Conservation (phyloP, 2,888 invertebrate species). For the Phengaris alcon region DNA sequence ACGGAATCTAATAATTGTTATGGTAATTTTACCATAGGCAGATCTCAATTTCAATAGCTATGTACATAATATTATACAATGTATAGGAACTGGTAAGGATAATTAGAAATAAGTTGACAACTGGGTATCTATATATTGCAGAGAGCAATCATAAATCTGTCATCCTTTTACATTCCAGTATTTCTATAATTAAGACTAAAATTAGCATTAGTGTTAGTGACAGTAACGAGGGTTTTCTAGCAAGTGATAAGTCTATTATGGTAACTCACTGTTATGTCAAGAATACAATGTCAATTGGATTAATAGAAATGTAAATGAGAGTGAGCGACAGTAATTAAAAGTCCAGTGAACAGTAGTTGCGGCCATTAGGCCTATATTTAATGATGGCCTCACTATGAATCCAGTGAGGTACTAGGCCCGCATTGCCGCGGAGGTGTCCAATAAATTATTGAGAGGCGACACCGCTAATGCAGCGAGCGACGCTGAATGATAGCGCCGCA, state of each 20-base stretch:
- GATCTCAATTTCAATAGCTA: conserved; percentile 1
- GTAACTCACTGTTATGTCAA: background rate
- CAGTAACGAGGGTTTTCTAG: background rate
- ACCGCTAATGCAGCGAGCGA: conserved; percentile 72
- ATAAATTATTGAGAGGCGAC: conserved; percentile 73
- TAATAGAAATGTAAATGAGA: conserved; percentile 23
- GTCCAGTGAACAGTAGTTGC: conserved; percentile 27
- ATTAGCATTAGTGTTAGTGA: background rate
- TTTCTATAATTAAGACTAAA: background rate
- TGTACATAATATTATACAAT: conserved; percentile 2
- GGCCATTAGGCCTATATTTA: conserved; percentile 38
- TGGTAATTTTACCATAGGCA: background rate
- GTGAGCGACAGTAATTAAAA: conserved; percentile 23
- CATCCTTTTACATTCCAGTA: background rate
- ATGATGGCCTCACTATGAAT: conserved; percentile 50
- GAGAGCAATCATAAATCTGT: background rate
- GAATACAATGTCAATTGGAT: conserved; percentile 16
- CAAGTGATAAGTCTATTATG: background rate
- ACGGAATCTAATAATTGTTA: conserved; percentile 17
- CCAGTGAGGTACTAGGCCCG: conserved; percentile 58
- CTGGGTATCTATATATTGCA: background rate
- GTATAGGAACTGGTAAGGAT: background rate
- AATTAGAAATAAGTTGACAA: background rate
- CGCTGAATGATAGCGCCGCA: conserved; percentile 74
- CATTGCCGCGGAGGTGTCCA: conserved; percentile 57